Evolutionary conservation across 2,888 invertebrate species (phyloP).

Genomic region (Cylindroiulus punctatus): DNA sequence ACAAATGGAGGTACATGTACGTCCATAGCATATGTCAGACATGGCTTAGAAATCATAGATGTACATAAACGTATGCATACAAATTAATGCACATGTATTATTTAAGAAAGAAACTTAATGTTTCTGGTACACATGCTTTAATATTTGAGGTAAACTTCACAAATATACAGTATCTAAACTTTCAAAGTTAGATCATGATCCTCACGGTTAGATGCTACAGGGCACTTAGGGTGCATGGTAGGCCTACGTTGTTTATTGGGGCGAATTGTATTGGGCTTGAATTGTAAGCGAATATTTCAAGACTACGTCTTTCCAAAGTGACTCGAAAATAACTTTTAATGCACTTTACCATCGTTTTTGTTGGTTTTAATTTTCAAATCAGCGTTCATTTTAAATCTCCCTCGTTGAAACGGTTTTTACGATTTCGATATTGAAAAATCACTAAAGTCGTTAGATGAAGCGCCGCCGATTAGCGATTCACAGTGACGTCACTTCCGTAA

Average conservation of each 20-base stretch:
- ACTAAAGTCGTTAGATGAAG: background rate
- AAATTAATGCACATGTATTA: too few relatives aligned
- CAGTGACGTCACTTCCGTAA: constrained; percentile 3
- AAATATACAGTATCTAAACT: too few relatives aligned
- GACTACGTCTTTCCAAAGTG: background rate
- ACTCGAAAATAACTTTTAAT: background rate
- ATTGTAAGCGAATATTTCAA: background rate
- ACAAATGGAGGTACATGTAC: too few relatives aligned
- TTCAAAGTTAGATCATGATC: too few relatives aligned
- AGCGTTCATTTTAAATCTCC: background rate
- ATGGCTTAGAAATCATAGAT: too few relatives aligned
- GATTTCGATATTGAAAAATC: background rate
- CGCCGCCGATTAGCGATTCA: background rate
- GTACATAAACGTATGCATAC: too few relatives aligned
- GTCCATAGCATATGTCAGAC: too few relatives aligned
- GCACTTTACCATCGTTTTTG: background rate
- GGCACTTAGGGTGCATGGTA: background rate
- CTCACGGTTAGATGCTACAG: too few relatives aligned
- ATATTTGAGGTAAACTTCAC: too few relatives aligned
- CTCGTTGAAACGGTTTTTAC: constrained; percentile 15
- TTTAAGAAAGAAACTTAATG: too few relatives aligned
- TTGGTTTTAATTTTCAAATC: background rate
- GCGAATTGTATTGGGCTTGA: background rate
- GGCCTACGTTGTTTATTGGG: background rate
- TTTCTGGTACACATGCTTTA: too few relatives aligned